phyloP scores from a whole-genome alignment of 2,113 vertebrate species.

The Psilopsiagon aymara region DNA sequence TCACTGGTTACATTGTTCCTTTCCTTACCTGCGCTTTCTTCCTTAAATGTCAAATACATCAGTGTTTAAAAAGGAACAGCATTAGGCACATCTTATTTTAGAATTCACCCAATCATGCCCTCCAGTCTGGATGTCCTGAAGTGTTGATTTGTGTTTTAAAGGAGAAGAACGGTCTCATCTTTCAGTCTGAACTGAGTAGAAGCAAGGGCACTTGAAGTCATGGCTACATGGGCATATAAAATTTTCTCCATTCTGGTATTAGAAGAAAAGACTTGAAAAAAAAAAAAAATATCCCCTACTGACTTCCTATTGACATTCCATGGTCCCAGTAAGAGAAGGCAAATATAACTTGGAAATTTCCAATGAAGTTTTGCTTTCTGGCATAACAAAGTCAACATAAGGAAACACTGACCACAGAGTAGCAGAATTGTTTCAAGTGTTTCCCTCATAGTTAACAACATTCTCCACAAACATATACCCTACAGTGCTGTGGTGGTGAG shows the following conservation, averaged over 20 bases:
- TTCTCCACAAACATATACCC: background rate
- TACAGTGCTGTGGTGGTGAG: background rate
- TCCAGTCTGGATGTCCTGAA: background rate
- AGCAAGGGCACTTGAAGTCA: background rate
- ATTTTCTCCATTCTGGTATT: background rate
- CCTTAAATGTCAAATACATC: background rate
- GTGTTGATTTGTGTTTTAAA: background rate
- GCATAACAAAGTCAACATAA: background rate
- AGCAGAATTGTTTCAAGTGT: background rate
- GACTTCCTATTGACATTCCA: background rate
- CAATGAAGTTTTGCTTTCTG: background rate
- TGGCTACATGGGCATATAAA: background rate
- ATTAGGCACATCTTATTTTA: background rate
- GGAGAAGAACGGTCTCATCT: background rate
- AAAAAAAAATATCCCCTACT: background rate
- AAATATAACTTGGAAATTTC: background rate
- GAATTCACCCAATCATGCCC: background rate
- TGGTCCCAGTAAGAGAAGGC: accelerated
- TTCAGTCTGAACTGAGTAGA: background rate
- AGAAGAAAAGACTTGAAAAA: background rate
- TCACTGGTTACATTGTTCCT: background rate
- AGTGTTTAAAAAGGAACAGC: background rate
- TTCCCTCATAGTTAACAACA: background rate
- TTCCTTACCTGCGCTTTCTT: background rate
- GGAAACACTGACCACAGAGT: background rate